Conservation (phyloP, 2,797 vertebrate species). For the Mormyrops boulengeri region DNA sequence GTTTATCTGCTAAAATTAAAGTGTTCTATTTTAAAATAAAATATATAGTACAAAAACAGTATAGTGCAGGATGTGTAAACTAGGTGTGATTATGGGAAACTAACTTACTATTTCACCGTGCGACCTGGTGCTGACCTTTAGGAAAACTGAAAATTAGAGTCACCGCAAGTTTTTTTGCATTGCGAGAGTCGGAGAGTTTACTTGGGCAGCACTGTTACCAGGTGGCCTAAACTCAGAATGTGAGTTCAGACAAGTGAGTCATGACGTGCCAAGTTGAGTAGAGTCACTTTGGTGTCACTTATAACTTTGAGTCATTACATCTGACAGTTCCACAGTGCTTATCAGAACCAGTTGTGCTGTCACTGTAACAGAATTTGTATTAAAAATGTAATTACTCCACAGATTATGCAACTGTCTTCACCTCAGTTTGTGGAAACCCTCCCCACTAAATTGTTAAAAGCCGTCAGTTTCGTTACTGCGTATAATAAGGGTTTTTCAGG, state of each 20-base stretch:
- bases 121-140: background rate
- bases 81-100: background rate
- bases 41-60: background rate
- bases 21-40: background rate
- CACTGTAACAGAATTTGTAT: background rate
- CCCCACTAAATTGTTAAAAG: conserved; percentile 6
- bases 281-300: background rate
- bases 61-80: background rate
- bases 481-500: background rate
- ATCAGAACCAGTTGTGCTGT: conserved; percentile 7
- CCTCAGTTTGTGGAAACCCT: background rate
- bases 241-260: background rate
- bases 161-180: background rate
- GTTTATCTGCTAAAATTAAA: conserved; percentile 1
- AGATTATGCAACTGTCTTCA: conserved; percentile 8
- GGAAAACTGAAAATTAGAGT: background rate
- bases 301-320: conserved; percentile 8
- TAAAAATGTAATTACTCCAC: conserved; percentile 3
- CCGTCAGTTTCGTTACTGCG: background rate
- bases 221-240: background rate
- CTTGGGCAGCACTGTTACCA: background rate
- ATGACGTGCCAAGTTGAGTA: background rate
- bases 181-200: background rate
- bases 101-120: background rate
- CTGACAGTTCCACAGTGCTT: conserved; percentile 6